Base-by-base conservation (phyloP, 2,888 invertebrate genomes). In the Drosophila rellima region DNA sequence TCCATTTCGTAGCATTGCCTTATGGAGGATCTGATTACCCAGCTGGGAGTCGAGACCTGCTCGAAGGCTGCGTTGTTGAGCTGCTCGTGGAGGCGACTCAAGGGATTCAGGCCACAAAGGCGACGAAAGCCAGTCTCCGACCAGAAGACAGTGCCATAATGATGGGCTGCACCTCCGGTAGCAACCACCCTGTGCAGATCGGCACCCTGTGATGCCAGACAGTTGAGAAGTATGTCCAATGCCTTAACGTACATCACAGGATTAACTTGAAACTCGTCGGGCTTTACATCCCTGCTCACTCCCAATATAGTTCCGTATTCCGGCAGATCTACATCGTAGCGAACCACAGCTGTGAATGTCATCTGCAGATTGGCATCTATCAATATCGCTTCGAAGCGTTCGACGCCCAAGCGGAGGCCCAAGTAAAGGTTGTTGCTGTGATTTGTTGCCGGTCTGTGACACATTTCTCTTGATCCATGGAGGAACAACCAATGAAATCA, bases 221-320 rank as follows among this genome's bases (percentile, higher is more conserved):
- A 94, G 90, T 97, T 96, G 92, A 99, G 93, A 8, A 97, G 94
- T 93, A 98, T 95, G 90, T 98, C 98, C 35, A 98, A 90, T 0
- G 98, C 98, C 93, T 98, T 97, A n/a, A 98, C 95, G 98, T 98
- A 99, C 95, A 99, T 96, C 29, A 96, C 93, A 0, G 97, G 95
- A 0, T 97, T 98, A 0, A 96, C 96, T 10, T 95, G 95, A 69
- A 56, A 85, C 68, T 85, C 81, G 42, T 80, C 62, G 3, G 57
- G 59, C 0, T 91, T 90, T 1, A 89, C 86, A 0, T 93, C 93
- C 0, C 92, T 85, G 40, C 93, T 90, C 56, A 93, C 93, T 0
- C 94, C 94, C 0, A 93, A 93, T 0, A 91, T 88, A 0, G 94
- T 94, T 65, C 92, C 92, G 92, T 96, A 98, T 92, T 98, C 98